These are phyloP conservation scores for Syritta pipiens DNA, from an alignment of 2,888 invertebrate species.

Conservation along the genomic window DNA sequence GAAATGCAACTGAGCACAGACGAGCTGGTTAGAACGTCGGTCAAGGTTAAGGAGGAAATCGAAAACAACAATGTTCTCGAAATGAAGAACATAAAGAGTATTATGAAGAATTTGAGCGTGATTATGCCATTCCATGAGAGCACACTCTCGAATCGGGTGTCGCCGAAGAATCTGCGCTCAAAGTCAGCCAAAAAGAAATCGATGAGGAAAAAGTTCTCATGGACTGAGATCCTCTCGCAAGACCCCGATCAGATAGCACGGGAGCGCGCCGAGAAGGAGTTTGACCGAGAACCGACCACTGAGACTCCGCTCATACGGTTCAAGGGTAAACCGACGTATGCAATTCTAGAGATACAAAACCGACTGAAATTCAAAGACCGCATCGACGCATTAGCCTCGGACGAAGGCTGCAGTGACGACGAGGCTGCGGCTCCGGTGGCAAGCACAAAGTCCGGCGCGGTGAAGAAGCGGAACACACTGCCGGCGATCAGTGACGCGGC, in stretches of 20 bases:
- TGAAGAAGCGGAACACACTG: constrained; percentile 29
- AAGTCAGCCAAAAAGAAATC: constrained; percentile 78
- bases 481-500: constrained; percentile 14
- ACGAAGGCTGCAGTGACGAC: constrained; percentile 59
- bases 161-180: constrained; percentile 84
- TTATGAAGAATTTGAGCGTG: constrained; percentile 75
- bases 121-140: constrained; percentile 77
- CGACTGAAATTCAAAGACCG: constrained; percentile 76
- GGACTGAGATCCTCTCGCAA: constrained; percentile 78
- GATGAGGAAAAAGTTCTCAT: constrained; percentile 77
- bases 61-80: constrained; percentile 78
- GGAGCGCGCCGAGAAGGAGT: constrained; percentile 79
- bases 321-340: constrained; percentile 78
- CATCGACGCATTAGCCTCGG: constrained; percentile 71
- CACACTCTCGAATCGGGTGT: constrained; percentile 79
- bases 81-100: constrained; percentile 79
- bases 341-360: constrained; percentile 77
- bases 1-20: constrained; percentile 74
- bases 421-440: constrained; percentile 14
- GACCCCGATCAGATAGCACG: constrained; percentile 80
- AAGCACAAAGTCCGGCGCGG: constrained; percentile 21
- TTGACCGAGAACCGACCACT: constrained; percentile 76
- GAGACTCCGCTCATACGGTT: constrained; percentile 73
- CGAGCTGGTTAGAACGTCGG: constrained; percentile 75
- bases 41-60: constrained; percentile 75